Evolutionary conservation across 1,140 invertebrate genomes (phyloP).

Genomic region (Trachymyrmex septentrionalis): DNA sequence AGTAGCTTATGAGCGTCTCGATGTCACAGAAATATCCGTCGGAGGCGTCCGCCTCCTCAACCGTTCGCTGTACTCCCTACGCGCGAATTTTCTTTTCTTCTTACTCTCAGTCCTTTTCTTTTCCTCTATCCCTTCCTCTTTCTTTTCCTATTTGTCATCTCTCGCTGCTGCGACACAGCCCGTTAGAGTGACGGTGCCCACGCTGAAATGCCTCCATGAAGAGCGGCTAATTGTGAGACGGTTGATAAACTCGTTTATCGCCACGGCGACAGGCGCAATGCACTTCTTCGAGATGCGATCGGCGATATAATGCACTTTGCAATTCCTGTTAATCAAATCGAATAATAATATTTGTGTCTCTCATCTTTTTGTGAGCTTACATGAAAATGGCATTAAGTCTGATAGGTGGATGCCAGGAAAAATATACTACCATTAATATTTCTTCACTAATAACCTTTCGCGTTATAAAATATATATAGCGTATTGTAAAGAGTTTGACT

Average conservation of each 20-base stretch:
- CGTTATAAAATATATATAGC: neutral
- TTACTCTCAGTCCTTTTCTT: neutral
- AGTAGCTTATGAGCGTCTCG: conserved; percentile 71
- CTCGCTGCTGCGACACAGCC: conserved; percentile 22
- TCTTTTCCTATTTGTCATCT: conserved; percentile 21
- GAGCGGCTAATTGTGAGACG: conserved; percentile 56
- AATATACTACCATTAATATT: neutral
- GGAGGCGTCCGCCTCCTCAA: conserved; percentile 16
- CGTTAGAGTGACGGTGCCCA: conserved; percentile 30
- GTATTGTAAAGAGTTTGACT: neutral
- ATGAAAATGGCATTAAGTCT: conserved; percentile 30
- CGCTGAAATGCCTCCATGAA: conserved; percentile 55
- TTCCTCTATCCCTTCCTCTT: neutral
- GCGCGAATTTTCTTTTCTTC: conserved; percentile 37
- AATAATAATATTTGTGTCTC: conserved; percentile 41
- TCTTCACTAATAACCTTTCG: neutral
- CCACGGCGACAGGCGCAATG: conserved; percentile 33
- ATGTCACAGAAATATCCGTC: conserved; percentile 69
- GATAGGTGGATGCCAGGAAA: neutral
- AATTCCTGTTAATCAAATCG: conserved; percentile 46
- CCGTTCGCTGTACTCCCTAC: conserved; percentile 7
- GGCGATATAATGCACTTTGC: conserved; percentile 23
- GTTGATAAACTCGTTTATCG: conserved; percentile 61
- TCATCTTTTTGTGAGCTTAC: neutral
- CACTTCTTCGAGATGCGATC: conserved; percentile 22